These are phyloP conservation scores for Chrysoperla carnea DNA, from an alignment of 1,140 invertebrate species.

Conservation along the genomic window DNA sequence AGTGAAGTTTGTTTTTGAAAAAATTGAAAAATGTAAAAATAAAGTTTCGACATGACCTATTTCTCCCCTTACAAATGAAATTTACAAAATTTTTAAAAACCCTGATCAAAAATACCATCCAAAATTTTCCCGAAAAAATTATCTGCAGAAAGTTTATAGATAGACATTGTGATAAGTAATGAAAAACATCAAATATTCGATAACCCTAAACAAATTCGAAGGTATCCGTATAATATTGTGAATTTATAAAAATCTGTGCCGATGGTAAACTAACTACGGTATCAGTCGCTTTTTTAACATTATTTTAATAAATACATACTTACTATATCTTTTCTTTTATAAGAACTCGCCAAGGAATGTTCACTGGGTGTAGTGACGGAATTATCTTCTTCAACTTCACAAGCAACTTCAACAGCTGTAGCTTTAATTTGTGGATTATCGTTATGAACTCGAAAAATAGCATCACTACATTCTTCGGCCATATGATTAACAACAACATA, in stretches of 20 bases:
- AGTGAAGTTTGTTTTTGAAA: neutral
- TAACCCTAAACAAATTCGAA: too few species aligned
- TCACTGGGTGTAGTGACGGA: slow-evolving; percentile 54
- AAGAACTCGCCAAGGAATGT: slow-evolving; percentile 59
- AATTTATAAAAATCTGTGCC: too few species aligned
- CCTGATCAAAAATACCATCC: too few species aligned
- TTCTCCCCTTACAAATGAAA: too few species aligned
- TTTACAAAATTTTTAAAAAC: too few species aligned
- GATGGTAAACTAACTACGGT: neutral
- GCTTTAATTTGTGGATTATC: slow-evolving; percentile 2
- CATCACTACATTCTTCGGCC: slow-evolving; percentile 37
- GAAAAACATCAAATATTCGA: too few species aligned
- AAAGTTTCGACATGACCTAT: neutral
- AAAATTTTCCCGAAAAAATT: too few species aligned
- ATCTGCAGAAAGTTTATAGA: too few species aligned
- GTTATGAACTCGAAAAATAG: slow-evolving; percentile 33
- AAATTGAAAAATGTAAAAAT: neutral
- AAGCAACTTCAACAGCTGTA: slow-evolving; percentile 51
- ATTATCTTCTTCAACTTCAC: slow-evolving; percentile 66
- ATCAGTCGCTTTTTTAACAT: neutral
- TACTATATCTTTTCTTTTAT: slow-evolving; percentile 57
- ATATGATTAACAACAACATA: slow-evolving; percentile 43
- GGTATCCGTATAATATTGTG: too few species aligned
- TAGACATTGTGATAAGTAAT: too few species aligned
- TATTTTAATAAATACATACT: slow-evolving; percentile 14